Base-by-base conservation (phyloP, 2,113 vertebrate species). In the Lepus europaeus region DNA sequence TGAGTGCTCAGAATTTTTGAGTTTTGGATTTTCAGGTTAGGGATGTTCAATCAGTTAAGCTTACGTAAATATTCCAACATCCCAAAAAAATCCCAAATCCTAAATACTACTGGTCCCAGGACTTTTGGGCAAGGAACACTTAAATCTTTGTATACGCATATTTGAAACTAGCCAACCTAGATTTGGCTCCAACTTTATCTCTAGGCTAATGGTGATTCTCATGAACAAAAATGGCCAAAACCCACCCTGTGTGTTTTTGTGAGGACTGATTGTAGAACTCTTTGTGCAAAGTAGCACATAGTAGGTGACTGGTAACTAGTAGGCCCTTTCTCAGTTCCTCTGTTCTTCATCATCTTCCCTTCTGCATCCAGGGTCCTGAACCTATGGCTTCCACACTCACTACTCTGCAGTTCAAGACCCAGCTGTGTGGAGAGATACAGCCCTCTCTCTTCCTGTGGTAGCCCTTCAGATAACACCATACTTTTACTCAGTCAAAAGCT, bases 401-500 rank as follows among this genome's bases (percentile, higher is more conserved):
- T 53, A n/a, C 27, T n/a, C 23, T 78, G 36, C 63, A 19, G 70
- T 70, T 86, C 25, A 45, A 27, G 31, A 22, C 84, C n/a, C 9
- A 27, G 33, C 20, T 66, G 3, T 87, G 20, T 87, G 68, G 53
- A 36, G 11, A 69, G 10, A n/a, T 29, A 69, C 27, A 13, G 5
- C 69, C 9, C 22, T 9, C 33, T 69, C 2, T 45, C 64, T 33
- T 81, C 64, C 25, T 63, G 5, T 63, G 25, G 53, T 9, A 89
- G 29, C 20, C 82, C 23, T 74, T 74, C 23, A 39, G 49, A 56
- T 63, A 63, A 27, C 9, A 84, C 1, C 6, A 3, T 69, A 20
- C 22, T 86, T 79, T 84, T 49, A n/a, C 68, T 90, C 53, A 31
- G 16, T 78, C 63, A 81, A 29, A 78, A 89, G 23, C 7, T 25